phyloP scores from a whole-genome alignment of 1,140 invertebrate species.

The Lepeophtheirus salmonis region DNA sequence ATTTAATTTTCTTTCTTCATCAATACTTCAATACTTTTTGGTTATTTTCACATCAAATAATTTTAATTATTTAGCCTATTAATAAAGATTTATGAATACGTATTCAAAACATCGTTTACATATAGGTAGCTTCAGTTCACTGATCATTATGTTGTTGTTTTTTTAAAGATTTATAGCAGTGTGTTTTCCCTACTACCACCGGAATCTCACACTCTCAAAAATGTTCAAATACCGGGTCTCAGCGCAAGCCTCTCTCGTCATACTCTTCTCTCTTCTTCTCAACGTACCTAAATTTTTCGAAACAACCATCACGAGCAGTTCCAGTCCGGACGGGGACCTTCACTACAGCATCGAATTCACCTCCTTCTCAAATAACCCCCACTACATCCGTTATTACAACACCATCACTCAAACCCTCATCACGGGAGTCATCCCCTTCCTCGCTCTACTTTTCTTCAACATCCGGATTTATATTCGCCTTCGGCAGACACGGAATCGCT shows the following conservation, averaged over 20 bases:
- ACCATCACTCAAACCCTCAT: conserved; percentile 4
- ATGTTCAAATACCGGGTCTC: conserved; percentile 4
- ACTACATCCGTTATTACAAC: conserved; percentile 12
- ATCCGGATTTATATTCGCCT: conserved; percentile 3
- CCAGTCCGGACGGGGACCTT: too few species aligned
- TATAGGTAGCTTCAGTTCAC: too few species aligned
- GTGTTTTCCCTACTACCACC: background rate
- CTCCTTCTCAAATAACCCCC: conserved; percentile 5
- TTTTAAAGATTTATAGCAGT: background rate
- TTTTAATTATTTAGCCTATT: too few species aligned
- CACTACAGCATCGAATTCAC: background rate
- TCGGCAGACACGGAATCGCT: background rate
- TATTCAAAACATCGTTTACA: too few species aligned
- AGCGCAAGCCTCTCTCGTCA: background rate
- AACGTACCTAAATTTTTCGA: conserved; percentile 15
- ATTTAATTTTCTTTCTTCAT: too few species aligned
- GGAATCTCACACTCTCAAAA: background rate
- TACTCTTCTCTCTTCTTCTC: conserved; percentile 8
- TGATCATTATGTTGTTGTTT: too few species aligned
- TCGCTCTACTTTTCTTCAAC: conserved; percentile 14
- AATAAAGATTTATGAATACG: too few species aligned
- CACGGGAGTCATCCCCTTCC: conserved; percentile 3
- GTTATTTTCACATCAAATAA: too few species aligned
- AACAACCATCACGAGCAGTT: background rate
- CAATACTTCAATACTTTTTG: too few species aligned